Conservation (phyloP, 2,888 invertebrate genomes). For the Dichetophora obliterata region DNA sequence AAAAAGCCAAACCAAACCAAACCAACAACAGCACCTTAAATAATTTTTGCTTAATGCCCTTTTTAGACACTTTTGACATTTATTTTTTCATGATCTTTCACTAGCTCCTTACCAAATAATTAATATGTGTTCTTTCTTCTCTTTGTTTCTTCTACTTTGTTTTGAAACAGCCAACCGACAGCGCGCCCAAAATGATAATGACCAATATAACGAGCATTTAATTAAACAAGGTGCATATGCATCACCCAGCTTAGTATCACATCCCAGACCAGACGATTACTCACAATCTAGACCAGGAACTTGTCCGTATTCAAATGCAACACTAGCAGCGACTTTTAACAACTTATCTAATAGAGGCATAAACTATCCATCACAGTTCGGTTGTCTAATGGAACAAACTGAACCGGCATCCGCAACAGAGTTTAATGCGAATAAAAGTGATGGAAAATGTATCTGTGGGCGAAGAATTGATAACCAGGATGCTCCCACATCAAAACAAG, state of each 20-base stretch:
- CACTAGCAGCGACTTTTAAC: background rate
- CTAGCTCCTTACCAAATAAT: background rate
- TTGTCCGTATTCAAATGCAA: background rate
- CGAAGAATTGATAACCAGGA: background rate
- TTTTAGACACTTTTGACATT: background rate
- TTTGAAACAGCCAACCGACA: conserved; percentile 46
- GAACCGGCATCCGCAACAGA: too few relatives aligned
- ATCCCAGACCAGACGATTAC: conserved; percentile 11
- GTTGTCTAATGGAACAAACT: conserved; percentile 8
- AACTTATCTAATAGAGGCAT: background rate
- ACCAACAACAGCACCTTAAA: background rate
- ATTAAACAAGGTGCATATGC: conserved; percentile 36
- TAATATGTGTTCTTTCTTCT: conserved; percentile 43
- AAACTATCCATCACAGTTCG: conserved; percentile 37
- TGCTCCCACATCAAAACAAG: background rate
- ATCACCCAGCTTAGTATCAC: conserved; percentile 2
- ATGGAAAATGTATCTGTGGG: background rate
- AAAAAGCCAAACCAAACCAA: background rate
- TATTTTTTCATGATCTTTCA: background rate
- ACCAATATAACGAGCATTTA: conserved; percentile 57
- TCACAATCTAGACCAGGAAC: background rate
- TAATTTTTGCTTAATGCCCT: background rate
- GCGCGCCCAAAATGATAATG: conserved; percentile 54
- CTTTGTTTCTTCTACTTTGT: conserved; percentile 40
- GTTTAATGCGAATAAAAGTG: background rate